Evolutionary conservation across 2,113 vertebrate species (phyloP).

Genomic region (Pterophyllum scalare): DNA sequence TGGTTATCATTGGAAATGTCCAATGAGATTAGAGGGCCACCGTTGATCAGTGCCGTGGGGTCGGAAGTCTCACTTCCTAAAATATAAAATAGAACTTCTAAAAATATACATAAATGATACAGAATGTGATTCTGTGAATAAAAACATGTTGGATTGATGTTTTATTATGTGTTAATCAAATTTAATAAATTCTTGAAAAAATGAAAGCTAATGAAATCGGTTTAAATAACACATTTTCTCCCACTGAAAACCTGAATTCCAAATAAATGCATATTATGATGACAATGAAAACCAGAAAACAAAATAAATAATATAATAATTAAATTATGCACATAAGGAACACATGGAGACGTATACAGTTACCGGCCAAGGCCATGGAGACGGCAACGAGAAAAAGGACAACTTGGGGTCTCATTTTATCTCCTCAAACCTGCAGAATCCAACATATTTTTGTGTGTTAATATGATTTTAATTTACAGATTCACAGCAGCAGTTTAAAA

Average conservation of each 20-base stretch:
- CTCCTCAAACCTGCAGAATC: not conserved
- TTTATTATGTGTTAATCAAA: too few species aligned
- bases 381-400: not conserved
- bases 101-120: too few species aligned
- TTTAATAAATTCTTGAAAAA: not conserved
- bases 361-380: not conserved
- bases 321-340: not conserved
- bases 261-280: not conserved
- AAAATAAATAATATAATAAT: not conserved
- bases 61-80: too few species aligned
- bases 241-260: not conserved
- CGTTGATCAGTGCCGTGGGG: too few species aligned
- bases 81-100: too few species aligned
- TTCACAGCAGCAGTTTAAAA: too few species aligned
- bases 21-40: too few species aligned
- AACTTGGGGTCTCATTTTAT: not conserved
- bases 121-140: too few species aligned
- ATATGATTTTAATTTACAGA: rapidly evolving
- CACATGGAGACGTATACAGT: not conserved
- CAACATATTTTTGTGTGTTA: not conserved
- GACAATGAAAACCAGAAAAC: not conserved
- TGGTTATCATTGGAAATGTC: too few species aligned
- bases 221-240: not conserved
- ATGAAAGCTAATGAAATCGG: not conserved
- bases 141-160: too few species aligned